Base-by-base conservation (phyloP, 2,797 vertebrate species). In the Diplodus sargus region DNA sequence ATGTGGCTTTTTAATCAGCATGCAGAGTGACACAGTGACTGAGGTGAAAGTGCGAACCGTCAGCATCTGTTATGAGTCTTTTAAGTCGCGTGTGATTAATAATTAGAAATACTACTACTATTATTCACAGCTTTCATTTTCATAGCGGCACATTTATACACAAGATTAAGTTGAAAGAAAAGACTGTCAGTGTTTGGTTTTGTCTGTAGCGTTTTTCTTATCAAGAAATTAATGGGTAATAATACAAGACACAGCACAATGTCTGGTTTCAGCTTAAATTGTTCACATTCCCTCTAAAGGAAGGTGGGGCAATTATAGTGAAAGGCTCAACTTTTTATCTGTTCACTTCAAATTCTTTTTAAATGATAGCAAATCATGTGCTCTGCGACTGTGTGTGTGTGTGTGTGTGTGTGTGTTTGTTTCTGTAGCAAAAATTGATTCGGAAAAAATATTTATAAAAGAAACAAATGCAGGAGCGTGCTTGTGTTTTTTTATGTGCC, bases 381-480 rank as follows among this genome's bases (percentile, higher is more conserved):
- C 0, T 30, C 0, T 6, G 23, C 20, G 2, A 34, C 6, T 69
- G 28, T 69, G 7, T 54, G 20, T 58, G 22, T 57, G 2, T 56
- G 28, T 69, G 7, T 64, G 4, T 57, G 17, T 23, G 30, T 60
- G 28, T 56, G 22, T 22, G 52, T 53, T 22, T 9, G 13, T 59
- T 62, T 52, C 14, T n/a, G 13, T 0, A 12, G 16, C 12, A 49
- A 25, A 61, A 48, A 72, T 23, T 12, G 48, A 72, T 71, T 45
- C 25, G 7, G 7, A 23, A 30, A 67, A 58, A 59, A 30, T 2
- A 58, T 84, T 51, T 69, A 25, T 52, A 65, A 81, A 73, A 57
- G 14, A 65, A 70, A 74, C 59, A 22, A 80, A 85, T 81, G 70
- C 22, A 54, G 30, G 25, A 58, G 18, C 4, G 1, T 66, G n/a